phyloP scores from a whole-genome alignment of 2,113 vertebrate species.

The Platichthys stellatus region DNA sequence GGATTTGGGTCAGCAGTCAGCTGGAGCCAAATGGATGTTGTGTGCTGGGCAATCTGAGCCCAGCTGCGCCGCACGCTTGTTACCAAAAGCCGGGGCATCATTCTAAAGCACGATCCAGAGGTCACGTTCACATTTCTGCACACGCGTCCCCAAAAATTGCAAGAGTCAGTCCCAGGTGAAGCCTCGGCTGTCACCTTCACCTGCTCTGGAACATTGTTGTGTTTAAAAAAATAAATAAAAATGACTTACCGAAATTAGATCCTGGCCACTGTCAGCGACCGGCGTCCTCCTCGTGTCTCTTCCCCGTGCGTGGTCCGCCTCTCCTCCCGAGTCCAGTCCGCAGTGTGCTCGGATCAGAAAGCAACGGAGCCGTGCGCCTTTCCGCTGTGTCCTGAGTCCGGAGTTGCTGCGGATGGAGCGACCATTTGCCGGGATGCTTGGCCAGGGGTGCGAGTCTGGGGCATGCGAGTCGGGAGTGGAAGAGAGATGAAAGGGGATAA shows the following conservation, averaged over 20 bases:
- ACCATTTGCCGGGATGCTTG: conserved; percentile 72
- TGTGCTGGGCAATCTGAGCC: conserved; percentile 23
- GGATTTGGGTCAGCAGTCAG: conserved; percentile 65
- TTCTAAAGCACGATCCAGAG: background rate
- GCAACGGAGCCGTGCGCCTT: conserved; percentile 60
- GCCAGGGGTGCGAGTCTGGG: conserved; percentile 55
- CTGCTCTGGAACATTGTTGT: background rate
- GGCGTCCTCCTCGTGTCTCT: conserved; percentile 37
- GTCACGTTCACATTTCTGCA: conserved; percentile 12
- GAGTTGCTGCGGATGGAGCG: conserved; percentile 67
- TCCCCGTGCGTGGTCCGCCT: conserved; percentile 42
- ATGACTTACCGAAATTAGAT: conserved; percentile 72
- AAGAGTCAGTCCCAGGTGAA: background rate
- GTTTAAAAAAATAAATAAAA: conserved; percentile 15
- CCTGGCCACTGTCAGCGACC: conserved; percentile 47
- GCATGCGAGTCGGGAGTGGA: conserved; percentile 58
- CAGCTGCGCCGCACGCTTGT: conserved; percentile 15
- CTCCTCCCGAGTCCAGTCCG: conserved; percentile 67
- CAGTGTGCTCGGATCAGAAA: conserved; percentile 68
- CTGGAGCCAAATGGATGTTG: conserved; percentile 40
- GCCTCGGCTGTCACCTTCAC: conserved; percentile 12
- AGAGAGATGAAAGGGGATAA: conserved; percentile 10
- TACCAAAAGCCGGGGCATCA: background rate
- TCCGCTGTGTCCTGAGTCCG: conserved; percentile 70
- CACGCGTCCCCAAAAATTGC: conserved; percentile 16